Conservation (phyloP, 1,140 invertebrate genomes). For the Drosophila pseudoobscura region DNA sequence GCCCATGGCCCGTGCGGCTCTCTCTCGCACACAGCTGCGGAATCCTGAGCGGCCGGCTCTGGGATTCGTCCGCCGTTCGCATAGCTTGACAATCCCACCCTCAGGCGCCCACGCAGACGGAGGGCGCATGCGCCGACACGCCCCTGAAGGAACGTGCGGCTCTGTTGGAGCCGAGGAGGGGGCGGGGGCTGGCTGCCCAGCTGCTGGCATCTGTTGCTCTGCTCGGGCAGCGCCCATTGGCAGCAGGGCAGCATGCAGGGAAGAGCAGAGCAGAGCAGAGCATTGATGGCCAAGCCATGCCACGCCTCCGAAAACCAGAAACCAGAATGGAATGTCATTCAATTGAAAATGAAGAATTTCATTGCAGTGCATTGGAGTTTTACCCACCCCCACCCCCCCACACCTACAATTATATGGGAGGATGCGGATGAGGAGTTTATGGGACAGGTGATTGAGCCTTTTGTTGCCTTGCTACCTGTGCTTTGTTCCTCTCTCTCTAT, state of each 20-base stretch:
- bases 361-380: slow-evolving; percentile 76
- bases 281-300: slow-evolving; percentile 18
- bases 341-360: slow-evolving; percentile 80
- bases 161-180: neutral
- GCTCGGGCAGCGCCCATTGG: slow-evolving; percentile 57
- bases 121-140: slow-evolving; percentile 75
- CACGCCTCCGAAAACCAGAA: slow-evolving; percentile 51
- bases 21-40: slow-evolving; percentile 69
- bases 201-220: slow-evolving; percentile 56
- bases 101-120: slow-evolving; percentile 31
- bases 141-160: slow-evolving; percentile 19
- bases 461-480: slow-evolving; percentile 23
- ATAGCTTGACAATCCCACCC: slow-evolving; percentile 61
- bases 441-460: slow-evolving; percentile 16
- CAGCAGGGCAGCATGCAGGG: slow-evolving; percentile 2
- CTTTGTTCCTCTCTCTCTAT: neutral
- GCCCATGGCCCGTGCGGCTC: slow-evolving; percentile 19
- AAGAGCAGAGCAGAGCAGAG: too few species aligned
- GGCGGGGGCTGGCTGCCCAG: slow-evolving; percentile 17
- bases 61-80: slow-evolving; percentile 55
- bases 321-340: slow-evolving; percentile 73
- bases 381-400: neutral
- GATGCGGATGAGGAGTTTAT: too few species aligned
- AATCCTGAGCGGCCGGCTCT: slow-evolving; percentile 53
- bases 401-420: neutral